Evolutionary conservation across 2,113 vertebrate species (phyloP), one percentile per base, ranked within the genome.

Genomic region (Carassius gibelio): DNA sequence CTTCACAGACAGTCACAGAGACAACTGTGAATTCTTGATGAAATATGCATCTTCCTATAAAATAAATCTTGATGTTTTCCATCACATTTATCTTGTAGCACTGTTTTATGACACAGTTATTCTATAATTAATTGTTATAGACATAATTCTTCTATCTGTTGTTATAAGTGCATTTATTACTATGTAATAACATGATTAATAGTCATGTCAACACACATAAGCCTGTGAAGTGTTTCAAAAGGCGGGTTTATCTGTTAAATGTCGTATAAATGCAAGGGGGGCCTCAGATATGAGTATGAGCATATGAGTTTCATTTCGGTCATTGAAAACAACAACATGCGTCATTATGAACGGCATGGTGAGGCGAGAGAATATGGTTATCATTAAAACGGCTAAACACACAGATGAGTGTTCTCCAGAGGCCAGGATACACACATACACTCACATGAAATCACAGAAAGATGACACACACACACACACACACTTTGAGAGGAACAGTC

Each of bases 231-330:
- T 55, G 19, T 50, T 68, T 77, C 8, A 77, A 42, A 66, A 50
- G 8, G 45, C 66, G 30, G 11, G 10, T 30, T 66, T 50, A 66
- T 75, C 71, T 69, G 68, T 80, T 80, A 55, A 48, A 78, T 72
- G 15, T 72, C 38, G 48, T 38, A 74, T 34, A 59, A 80, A 80
- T 71, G 75, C 50, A 72, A 52, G 62, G 52, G 57, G 78, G 78
- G 52, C 55, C 55, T 85, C 91, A 79, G 85, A 83, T 26, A 26
- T 26, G 26, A 26, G 26, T 26, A 26, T 26, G 90, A 88, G 90
- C 92, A 94, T 92, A 89, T 92, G 92, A 90, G 52, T 92, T 87
- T 90, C 52, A 91, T 93, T 92, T 90, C 50, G 68, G 88, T 87
- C 88, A 88, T 90, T 87, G 88, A 85, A 89, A 92, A 90, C 89